phyloP scores from a whole-genome alignment of 53 echinoderm and acorn worm species.

The Holothuria leucospilota region DNA sequence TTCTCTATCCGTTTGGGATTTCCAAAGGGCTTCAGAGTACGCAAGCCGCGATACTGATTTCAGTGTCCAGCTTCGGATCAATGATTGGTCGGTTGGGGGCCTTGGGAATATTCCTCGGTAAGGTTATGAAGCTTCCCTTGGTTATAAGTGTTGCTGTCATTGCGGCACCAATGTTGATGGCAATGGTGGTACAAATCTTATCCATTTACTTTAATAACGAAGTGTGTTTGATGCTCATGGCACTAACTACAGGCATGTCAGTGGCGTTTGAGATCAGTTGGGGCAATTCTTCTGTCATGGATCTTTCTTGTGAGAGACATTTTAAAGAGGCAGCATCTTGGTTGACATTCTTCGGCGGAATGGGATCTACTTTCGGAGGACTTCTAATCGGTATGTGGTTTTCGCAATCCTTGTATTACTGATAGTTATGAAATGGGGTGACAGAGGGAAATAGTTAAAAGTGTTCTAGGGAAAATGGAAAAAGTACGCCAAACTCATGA shows the following conservation, averaged over 20 bases:
- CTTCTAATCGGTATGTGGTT: too few species aligned
- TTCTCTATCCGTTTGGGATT: background rate
- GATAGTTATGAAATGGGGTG: too few species aligned
- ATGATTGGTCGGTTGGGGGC: background rate
- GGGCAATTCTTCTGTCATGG: slow-evolving; percentile 10
- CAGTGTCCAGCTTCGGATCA: background rate
- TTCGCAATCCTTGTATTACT: too few species aligned
- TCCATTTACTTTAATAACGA: background rate
- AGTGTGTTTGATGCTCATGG: background rate
- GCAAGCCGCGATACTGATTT: background rate
- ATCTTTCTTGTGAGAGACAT: slow-evolving; percentile 8
- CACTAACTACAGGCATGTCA: background rate
- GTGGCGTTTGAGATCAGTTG: background rate
- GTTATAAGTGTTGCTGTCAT: background rate
- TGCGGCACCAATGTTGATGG: background rate
- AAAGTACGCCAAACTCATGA: too few species aligned
- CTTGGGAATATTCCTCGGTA: background rate
- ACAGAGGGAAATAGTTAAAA: too few species aligned
- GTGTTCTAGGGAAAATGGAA: too few species aligned
- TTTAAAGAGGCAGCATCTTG: slow-evolving; percentile 11
- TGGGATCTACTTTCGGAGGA: background rate
- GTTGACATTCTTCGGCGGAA: background rate
- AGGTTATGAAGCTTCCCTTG: background rate
- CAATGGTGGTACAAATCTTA: background rate
- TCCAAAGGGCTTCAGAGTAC: background rate